Conservation (phyloP, 2,797 vertebrate species). For the Potorous gilbertii region DNA sequence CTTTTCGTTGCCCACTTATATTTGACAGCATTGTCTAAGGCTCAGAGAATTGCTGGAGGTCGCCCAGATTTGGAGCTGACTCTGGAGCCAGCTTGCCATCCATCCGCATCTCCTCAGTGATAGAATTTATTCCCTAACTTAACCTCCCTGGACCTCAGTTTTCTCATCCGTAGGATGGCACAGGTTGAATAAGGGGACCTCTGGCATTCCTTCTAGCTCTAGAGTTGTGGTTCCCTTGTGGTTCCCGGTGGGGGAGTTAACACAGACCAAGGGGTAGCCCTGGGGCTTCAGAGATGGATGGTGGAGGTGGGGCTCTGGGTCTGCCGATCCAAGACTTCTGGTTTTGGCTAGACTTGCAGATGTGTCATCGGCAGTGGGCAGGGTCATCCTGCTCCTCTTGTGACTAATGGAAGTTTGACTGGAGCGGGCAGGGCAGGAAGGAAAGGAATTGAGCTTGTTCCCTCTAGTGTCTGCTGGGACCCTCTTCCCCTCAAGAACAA, state of each 20-base stretch:
- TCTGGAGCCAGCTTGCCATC: not conserved
- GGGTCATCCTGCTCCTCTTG: not conserved
- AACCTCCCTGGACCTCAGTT: not conserved
- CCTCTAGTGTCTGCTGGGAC: not conserved
- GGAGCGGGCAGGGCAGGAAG: not conserved
- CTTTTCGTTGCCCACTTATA: not conserved
- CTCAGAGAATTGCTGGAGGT: not conserved
- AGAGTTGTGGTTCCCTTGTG: not conserved
- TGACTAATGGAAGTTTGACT: not conserved
- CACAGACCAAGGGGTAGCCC: not conserved
- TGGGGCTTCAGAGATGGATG: not conserved
- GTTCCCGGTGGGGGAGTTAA: not conserved
- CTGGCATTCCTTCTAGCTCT: not conserved
- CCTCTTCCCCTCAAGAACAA: not conserved
- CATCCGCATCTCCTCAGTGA: not conserved
- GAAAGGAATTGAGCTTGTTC: not conserved
- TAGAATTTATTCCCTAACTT: not conserved
- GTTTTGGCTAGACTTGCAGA: not conserved
- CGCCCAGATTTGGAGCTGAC: not conserved
- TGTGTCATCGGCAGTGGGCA: not conserved
- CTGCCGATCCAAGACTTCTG: not conserved
- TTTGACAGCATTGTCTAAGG: not conserved
- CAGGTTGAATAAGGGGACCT: not conserved
- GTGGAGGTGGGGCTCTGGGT: not conserved
- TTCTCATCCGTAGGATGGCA: not conserved